These are phyloP conservation scores for Drosophila vallismaia DNA, from an alignment of 2,888 invertebrate genomes.

Conservation along the genomic window DNA sequence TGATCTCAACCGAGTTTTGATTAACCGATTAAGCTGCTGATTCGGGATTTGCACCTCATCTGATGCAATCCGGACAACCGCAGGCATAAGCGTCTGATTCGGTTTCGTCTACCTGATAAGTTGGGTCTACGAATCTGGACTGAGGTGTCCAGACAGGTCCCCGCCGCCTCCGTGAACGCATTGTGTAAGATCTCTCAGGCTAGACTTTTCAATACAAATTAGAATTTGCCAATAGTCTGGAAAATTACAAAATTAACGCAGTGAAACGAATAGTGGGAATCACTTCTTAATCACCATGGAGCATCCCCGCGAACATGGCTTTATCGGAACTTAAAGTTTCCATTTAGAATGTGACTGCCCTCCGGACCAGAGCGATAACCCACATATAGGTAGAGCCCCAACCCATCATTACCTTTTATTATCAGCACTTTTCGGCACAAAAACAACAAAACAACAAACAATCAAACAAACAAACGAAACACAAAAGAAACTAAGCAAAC, in stretches of 20 bases:
- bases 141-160: constrained; percentile 36
- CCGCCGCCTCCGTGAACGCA: constrained; percentile 30
- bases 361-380: constrained; percentile 27
- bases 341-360: constrained; percentile 18
- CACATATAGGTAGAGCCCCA: constrained; percentile 25
- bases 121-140: constrained; percentile 2
- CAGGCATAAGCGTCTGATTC: constrained; percentile 53
- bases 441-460: constrained; percentile 53
- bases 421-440: constrained; percentile 35
- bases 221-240: not conserved
- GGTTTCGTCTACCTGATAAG: constrained; percentile 58
- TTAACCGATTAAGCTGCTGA: constrained; percentile 31
- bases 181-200: constrained; percentile 48
- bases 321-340: constrained; percentile 34
- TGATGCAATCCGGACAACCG: constrained; percentile 58
- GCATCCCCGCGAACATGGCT: constrained; percentile 9
- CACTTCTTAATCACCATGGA: not conserved
- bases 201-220: not conserved
- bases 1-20: constrained; percentile 47
- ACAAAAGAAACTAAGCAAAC: constrained; percentile 55
- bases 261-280: not conserved
- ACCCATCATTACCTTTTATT: constrained; percentile 59
- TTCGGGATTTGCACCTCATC: constrained; percentile 45
- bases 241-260: not conserved
- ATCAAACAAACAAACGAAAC: constrained; percentile 41